Evolutionary conservation across 1,140 invertebrate species (phyloP), one percentile per base, ranked within the genome.

Genomic region (Trypoxylus dichotomus): DNA sequence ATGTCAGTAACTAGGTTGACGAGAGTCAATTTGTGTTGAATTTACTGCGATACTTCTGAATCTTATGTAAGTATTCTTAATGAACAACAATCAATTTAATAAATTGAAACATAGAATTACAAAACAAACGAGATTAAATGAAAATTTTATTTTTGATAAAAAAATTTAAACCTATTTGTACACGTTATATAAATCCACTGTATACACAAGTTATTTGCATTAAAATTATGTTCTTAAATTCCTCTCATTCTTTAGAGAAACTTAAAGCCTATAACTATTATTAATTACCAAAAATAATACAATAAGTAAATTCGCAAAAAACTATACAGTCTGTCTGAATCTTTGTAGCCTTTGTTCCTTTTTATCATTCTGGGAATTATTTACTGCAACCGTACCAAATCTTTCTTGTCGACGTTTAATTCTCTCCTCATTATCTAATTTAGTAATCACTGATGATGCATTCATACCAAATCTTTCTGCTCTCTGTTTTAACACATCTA

Each of bases 381-480:
- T 37, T 74, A 78, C 81, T 29, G 81, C 27, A 7, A 84, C 77
- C 71, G 85, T 83, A 11, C 91, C 90, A 85, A 94, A 94, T 81
- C 93, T 89, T 47, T 89, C 91, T 85, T 93, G 93, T 37, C 93
- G 89, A 84, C 93, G 93, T 71, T 92, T 90, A 83, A 93, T 86
- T 83, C 88, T 90, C 78, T 92, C 93, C 80, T 92, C 88, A 19
- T 89, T 87, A 83, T 92, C 90, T 78, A 93, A 87, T 82, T 92
- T 92, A 47, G 90, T 88, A 86, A 93, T 90, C 29, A 91, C 87
- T 58, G 89, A 90, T 1, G 93, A 93, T n/a, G 92, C 91, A 11
- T 91, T 91, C 19, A 89, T 87, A 3, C 93, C 93, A 88, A 95
- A 95, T 79, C 93, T 88, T 86, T 94, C 91, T 29, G 92, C 92